A percentile compares a stretch with the other conserved stretches of the same genome.
Conservation (phyloP, 2,113 vertebrate genomes). For the Oenanthe oenanthe region DNA sequence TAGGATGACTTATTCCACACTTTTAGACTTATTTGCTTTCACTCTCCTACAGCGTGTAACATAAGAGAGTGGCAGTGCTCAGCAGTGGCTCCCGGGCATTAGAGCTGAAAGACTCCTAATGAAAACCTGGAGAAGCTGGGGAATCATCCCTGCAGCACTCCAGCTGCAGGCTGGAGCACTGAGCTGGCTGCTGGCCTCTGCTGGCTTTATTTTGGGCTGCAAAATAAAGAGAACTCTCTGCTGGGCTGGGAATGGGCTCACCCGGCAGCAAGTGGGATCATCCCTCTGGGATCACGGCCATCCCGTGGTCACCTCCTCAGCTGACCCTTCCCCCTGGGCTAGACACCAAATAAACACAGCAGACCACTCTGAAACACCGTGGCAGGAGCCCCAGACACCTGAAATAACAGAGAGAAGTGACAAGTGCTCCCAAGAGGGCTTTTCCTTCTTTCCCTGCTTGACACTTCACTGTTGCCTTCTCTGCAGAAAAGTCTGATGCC, state of each 20-base stretch:
- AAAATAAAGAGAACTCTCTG: no score
- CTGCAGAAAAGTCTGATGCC: neutral
- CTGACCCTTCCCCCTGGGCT: neutral
- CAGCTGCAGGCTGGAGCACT: neutral
- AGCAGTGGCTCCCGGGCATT: neutral
- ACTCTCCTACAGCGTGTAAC: neutral
- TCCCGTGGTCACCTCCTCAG: neutral
- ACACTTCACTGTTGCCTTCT: neutral
- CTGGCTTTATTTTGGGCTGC: neutral
- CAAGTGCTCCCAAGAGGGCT: slow-evolving; percentile 8
- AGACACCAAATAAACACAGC: neutral
- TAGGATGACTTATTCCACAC: slow-evolving; percentile 15
- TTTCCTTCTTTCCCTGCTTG: neutral
- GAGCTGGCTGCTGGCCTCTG: neutral
- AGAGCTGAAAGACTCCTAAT: neutral
- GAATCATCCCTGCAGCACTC: neutral
- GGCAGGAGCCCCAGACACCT: neutral
- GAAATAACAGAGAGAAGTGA: slow-evolving; percentile 12
- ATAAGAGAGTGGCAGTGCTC: neutral
- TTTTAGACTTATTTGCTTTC: neutral
- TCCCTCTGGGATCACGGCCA: neutral
- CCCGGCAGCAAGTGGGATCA: neutral
- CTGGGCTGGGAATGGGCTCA: neutral
- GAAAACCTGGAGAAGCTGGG: neutral
- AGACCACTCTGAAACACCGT: neutral